phyloP scores from a whole-genome alignment of 2,797 vertebrate species.

The Buceros bicornis region DNA sequence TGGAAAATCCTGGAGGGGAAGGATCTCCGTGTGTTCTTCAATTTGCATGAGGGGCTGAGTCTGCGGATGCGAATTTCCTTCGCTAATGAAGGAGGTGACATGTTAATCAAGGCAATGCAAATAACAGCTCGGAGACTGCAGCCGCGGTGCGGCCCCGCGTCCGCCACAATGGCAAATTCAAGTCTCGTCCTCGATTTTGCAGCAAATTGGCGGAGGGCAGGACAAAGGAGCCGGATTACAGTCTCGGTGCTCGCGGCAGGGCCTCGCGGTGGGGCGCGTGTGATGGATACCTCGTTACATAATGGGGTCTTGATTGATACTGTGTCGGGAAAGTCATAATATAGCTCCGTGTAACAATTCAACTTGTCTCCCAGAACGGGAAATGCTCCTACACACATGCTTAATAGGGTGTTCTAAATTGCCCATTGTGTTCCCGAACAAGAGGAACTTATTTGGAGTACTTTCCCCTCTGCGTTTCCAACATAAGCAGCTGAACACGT shows the following conservation, averaged over 20 bases:
- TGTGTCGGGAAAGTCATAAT: conserved; percentile 14
- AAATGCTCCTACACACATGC: conserved; percentile 56
- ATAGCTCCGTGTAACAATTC: conserved; percentile 5
- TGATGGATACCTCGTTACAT: conserved; percentile 28
- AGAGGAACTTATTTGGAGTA: conserved; percentile 58
- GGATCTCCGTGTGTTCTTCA: conserved; percentile 22
- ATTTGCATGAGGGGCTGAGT: conserved; percentile 57
- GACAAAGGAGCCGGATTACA: conserved; percentile 64
- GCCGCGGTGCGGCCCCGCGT: not conserved
- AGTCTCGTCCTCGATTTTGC: conserved; percentile 14
- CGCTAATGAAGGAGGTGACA: conserved; percentile 40
- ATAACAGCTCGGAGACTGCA: conserved; percentile 18
- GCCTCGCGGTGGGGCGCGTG: not conserved
- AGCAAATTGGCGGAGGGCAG: conserved; percentile 52
- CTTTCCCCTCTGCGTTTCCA: not conserved
- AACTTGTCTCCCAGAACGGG: conserved; percentile 31
- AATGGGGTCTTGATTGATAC: conserved; percentile 69
- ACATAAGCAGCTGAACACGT: not conserved
- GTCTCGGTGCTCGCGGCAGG: conserved; percentile 12
- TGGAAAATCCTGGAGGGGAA: conserved; percentile 47
- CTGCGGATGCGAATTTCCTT: conserved; percentile 39
- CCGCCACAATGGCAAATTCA: conserved; percentile 23
- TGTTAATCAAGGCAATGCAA: conserved; percentile 59
- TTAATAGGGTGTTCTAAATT: conserved; percentile 49
- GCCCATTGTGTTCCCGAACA: conserved; percentile 70